Evolutionary conservation across 2,888 invertebrate genomes (phyloP), one percentile per base, ranked within the genome.

Genomic region (Odontothrips loti): DNA sequence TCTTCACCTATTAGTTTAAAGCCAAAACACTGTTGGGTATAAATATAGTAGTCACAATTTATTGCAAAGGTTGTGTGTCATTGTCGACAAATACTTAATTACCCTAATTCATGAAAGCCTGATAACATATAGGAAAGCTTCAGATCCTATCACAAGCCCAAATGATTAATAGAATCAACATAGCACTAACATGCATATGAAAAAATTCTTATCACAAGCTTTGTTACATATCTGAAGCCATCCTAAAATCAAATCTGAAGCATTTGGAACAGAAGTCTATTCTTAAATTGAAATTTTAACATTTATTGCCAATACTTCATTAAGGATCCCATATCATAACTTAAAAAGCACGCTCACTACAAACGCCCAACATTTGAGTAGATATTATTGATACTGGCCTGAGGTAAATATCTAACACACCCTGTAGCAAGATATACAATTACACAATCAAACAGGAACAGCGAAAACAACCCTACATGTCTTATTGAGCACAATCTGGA

Each of bases 321-420:
- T 75, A 27, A 75, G 23, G 23, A 75, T 27, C 68, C 68, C 68
- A 75, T 27, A 27, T 75, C 23, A 75, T 11, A 75, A 27, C 23
- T 75, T 23, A 8, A 75, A n/a, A 68, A 75, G 68, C 68, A 75
- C 68, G 68, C 68, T 23, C 20, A 58, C 58, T 58, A 58, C 58
- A 20, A 58, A 58, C 20, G 58, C 58, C 68, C 68, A 23, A 75
- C 23, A 75, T 27, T 27, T 75, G 9, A 12, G 23, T 27, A 75
- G 23, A 27, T 12, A 75, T 75, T n/a, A 75, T 75, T 75, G 68
- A 75, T 75, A 75, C 68, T 75, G 68, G 68, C 68, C 27, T 75
- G 27, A 75, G 68, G 68, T 75, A 75, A 75, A 75, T 27, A 27
- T 27, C 27, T 75, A 75, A 75, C 27, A 27, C 68, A 75, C 68